phyloP scores from a whole-genome alignment of 2,888 invertebrate genomes.

The Diploptera punctata region DNA sequence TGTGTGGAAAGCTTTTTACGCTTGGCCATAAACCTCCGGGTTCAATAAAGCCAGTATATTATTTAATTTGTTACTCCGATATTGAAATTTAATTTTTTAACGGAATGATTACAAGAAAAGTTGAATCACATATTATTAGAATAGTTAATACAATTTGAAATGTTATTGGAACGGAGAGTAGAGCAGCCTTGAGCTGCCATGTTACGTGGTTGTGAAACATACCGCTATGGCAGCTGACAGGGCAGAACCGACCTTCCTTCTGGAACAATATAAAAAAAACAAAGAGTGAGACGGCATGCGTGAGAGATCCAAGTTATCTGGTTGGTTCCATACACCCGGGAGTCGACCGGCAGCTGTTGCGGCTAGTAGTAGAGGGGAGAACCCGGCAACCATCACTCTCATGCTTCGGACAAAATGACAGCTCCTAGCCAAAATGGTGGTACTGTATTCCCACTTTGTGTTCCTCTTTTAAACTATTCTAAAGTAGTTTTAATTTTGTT shows the following conservation, averaged over 20 bases:
- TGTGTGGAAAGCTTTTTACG: no score
- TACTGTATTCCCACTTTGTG: no score
- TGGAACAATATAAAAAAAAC: not conserved
- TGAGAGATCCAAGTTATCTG: conserved; percentile 6
- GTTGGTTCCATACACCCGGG: not conserved
- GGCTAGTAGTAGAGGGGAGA: conserved; percentile 10
- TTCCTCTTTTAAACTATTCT: not conserved
- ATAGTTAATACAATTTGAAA: not conserved
- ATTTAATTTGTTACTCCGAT: no score
- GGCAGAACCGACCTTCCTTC: conserved; percentile 11
- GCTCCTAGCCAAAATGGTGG: conserved; percentile 5
- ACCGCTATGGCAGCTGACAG: conserved; percentile 20
- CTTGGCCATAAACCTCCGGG: no score
- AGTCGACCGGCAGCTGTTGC: not conserved
- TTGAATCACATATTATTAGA: no score
- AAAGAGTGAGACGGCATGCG: not conserved
- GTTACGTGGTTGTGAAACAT: not conserved
- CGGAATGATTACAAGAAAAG: no score
- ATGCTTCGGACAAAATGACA: conserved; percentile 18
- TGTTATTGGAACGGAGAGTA: not conserved
- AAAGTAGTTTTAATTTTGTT: not conserved
- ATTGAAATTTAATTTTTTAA: no score
- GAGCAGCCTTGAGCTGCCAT: conserved; percentile 29
- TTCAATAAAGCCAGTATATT: no score
- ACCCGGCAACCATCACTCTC: conserved; percentile 18